A percentile compares a stretch with the other conserved stretches of the same genome.
phyloP scores from a whole-genome alignment of 2,113 vertebrate species.

The Myotis davidii region DNA sequence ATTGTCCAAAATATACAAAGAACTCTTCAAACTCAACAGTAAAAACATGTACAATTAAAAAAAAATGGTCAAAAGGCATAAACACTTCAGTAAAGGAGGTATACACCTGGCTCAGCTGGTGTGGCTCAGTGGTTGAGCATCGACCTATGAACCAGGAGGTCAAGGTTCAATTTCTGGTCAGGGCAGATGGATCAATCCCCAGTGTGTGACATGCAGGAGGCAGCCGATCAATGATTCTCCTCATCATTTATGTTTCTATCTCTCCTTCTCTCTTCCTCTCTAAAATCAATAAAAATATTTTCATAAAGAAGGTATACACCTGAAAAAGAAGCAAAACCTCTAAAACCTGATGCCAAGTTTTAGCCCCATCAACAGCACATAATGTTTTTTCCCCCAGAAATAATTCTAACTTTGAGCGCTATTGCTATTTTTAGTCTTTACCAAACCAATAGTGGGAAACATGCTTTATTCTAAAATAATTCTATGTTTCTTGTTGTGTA shows the following conservation, averaged over 20 bases:
- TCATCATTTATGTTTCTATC: no score
- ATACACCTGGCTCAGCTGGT: background rate
- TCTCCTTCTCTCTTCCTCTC: no score
- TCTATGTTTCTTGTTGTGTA: background rate
- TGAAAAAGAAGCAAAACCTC: background rate
- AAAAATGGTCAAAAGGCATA: background rate
- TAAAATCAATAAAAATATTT: no score
- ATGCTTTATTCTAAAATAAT: background rate
- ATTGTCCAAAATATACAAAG: background rate
- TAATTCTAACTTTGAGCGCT: background rate
- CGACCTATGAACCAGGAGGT: no score
- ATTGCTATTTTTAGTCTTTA: background rate
- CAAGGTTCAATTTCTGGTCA: no score
- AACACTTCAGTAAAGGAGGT: background rate
- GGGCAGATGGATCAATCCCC: no score
- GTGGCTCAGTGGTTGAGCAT: no score
- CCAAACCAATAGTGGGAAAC: background rate
- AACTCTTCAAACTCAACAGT: background rate
- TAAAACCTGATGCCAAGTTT: background rate
- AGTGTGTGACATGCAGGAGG: no score
- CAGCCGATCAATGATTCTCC: no score
- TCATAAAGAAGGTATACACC: background rate
- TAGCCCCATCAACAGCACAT: background rate
- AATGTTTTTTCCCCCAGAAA: background rate
- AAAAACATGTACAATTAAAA: background rate